These are phyloP conservation scores for Platanista minor DNA, from an alignment of 2,113 vertebrate genomes.

Conservation along the genomic window DNA sequence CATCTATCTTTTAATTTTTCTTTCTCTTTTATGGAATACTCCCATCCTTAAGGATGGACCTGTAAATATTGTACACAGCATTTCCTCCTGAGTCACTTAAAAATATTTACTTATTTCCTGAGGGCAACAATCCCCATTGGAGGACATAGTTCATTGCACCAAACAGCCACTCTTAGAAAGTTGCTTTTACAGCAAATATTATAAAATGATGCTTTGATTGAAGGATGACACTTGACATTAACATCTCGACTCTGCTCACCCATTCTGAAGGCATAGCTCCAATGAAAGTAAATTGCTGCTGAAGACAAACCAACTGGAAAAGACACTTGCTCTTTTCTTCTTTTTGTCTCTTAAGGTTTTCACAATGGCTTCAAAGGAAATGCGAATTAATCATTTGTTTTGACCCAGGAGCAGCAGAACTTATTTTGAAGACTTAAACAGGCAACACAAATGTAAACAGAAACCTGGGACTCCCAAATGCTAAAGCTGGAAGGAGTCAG, in stretches of 20 bases:
- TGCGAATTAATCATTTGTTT: constrained; percentile 37
- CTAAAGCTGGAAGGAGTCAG: constrained; percentile 69
- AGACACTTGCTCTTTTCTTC: neutral
- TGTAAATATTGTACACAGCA: neutral
- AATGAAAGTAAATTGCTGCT: neutral
- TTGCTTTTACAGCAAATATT: neutral
- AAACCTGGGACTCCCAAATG: constrained; percentile 35
- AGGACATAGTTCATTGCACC: neutral
- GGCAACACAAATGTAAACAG: constrained; percentile 28
- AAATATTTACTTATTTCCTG: constrained; percentile 16
- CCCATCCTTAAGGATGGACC: neutral
- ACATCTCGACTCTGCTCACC: neutral
- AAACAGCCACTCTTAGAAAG: neutral
- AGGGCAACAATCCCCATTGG: neutral
- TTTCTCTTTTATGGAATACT: neutral
- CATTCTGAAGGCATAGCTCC: neutral
- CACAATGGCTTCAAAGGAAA: constrained; percentile 35
- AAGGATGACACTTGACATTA: neutral
- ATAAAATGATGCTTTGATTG: neutral
- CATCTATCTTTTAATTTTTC: neutral
- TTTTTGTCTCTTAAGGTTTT: neutral
- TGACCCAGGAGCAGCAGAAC: constrained; percentile 44
- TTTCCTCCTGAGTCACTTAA: constrained; percentile 14
- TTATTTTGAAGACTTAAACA: constrained; percentile 54
- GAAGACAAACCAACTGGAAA: constrained; percentile 46